Evolutionary conservation across 2,888 invertebrate genomes (phyloP), one percentile per base, ranked within the genome.

Genomic region (Philopedon plagiatum): DNA sequence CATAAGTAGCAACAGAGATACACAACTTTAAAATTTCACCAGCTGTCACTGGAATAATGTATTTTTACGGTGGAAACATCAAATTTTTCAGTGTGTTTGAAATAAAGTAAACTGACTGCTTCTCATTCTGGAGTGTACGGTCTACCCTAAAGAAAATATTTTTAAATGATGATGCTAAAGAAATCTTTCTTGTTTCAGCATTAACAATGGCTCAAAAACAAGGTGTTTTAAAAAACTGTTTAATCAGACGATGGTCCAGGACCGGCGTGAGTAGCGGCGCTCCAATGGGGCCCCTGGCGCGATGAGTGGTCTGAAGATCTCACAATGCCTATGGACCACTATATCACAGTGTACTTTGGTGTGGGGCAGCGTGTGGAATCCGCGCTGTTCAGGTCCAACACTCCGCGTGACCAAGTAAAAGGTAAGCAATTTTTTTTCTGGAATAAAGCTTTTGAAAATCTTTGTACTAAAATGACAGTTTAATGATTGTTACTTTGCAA

Each of bases 301-400:
- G 88, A 88, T 80, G 87, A 89, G 61, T 87, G 87, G 78, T 84
- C 86, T 76, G 83, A 84, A 73, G 84, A 87, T 71, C 84, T 86
- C 77, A 84, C 84, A 76, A 85, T 87, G 77, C 82, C 76, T 67
- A 85, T 87, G 77, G 87, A 88, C 46, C 87, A 86, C 76, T 83
- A 88, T 78, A 86, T 88, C 78, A 86, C 87, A 75, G 89, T 85
- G 78, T 83, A 81, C 78, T 86, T 86, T 80, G 83, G 82, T 83
- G 85, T 85, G 83, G 86, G 86, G 81, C 81, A 81, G 82, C 83
- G 85, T 83, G 83, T 83, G 82, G 86, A 86, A 81, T 81, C 82
- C 78, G 85, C 86, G 80, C 83, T 84, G 72, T 85, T 86, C 76
- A 81, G 83, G 74, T 79, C 83, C 72, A 83, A 85, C 76, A 84